Base-by-base conservation (phyloP, 1,140 invertebrate genomes). In the Zaprionus kolodkinae region DNA sequence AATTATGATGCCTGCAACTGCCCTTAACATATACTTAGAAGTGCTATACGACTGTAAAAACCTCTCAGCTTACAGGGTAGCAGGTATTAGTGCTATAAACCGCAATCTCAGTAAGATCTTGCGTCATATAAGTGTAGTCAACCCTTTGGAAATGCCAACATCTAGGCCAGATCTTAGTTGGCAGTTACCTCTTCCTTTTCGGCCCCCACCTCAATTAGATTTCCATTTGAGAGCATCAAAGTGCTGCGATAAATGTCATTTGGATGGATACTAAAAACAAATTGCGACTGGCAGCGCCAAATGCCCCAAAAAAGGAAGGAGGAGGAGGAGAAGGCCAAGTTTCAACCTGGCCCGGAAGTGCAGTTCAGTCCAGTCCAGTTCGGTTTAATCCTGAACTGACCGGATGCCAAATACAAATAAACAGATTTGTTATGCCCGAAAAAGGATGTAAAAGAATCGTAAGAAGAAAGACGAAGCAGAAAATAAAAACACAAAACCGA, bases 381-480 rank as follows among this genome's bases (percentile, higher is more conserved):
- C 21, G 21, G 21, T 2, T 21, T 2, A 21, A 2, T 21, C 2
- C 21, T 21, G 27, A 3, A 1, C 3, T 30, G 27, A 30, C 11
- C 84, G 84, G 85, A 87, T 83, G 79, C 88, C 12, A 12, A 79
- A 79, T 82, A 88, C 84, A 88, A 87, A 87, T 91, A 91, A 91
- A 91, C 88, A 91, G 76, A 91, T 91, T 91, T 91, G 88, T 91
- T 91, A 91, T 91, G 88, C 88, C 65, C 21, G 21, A 78, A 80
- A 76, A 65, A 72, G 56, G 61, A 52, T 52, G 27, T 38, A 38
- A 76, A 74, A 73, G 50, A 35, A 36, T 61, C 10, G 33, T 35
- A 35, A 30, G 27, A 30, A 30, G 27, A 30, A 30, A 35, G 33
- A 4, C 1, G 7, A 35, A 10, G 33, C 4, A 35, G 33, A 35